Base-by-base conservation (phyloP, 2,113 vertebrate species). In the Tamias sibiricus region DNA sequence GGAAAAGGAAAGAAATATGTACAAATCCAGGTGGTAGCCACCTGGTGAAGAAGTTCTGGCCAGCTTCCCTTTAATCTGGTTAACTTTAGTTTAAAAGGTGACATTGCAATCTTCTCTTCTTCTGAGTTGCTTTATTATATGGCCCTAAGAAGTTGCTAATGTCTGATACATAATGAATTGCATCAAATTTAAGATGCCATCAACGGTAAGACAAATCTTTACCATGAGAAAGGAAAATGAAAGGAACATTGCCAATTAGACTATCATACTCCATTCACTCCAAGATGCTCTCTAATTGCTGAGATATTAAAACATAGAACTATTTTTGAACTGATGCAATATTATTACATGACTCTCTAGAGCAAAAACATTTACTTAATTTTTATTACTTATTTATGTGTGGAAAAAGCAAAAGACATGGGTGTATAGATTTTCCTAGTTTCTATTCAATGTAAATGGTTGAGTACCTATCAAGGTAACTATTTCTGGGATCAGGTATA, bases 231-330 rank as follows among this genome's bases (percentile, higher is more conserved):
- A 88, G 37, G 42, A 85, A 88, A 28, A 57, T 1, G 32, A 85
- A 44, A 32, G 3, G 17, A 35, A 75, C 4, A 40, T 42, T 69
- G 47, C 37, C 52, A 32, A 28, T 85, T 91, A 80, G 82, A 93
- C 17, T 71, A 14, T 28, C 30, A 57, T 6, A 44, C 24, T 57
- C 22, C 19, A 37, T 42, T 66, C 28, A 54, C 32, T 72, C 6
- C 49, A 87, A 52, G 24, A 90, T 87, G 3, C 5, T 49, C 47
- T 49, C 47, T 35, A 62, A 95, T 57, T 95, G 52, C 40, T 66
- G n/a, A 95, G 80, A 83, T 40, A 54, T n/a, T 95, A 91, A 87
- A 86, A 64, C 75, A 64, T 40, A 57, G 69, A 74, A 74, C 28
- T 42, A 2, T 26, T 24, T 86, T 47, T 71, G 37, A 76, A 49